Evolutionary conservation across 2,113 vertebrate genomes (phyloP), one percentile per base, ranked within the genome.

Genomic region (Takifugu bimaculatus): DNA sequence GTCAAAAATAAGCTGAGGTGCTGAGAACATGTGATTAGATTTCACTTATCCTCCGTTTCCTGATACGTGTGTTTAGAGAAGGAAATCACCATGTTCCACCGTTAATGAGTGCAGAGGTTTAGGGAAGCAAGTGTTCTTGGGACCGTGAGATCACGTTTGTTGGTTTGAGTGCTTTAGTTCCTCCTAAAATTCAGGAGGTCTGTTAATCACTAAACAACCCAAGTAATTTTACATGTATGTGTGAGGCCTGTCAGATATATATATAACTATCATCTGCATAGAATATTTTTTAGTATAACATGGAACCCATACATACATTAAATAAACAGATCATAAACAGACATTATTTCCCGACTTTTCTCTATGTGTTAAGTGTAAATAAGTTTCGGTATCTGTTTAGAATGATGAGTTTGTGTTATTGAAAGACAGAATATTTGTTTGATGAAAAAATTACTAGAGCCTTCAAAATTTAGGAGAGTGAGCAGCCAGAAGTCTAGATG

Each of bases 181-280:
- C 67, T 63, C 26, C 43, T 29, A 29, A 29, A 51, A 57, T 55
- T 50, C 65, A 70, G 42, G 11, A 44, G 43, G 43, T 44, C 13
- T 13, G 43, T 44, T 44, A 3, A 44, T 3, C 10, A 44, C 11
- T 44, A 44, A 44, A 13, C 43, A 44, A 44, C 13, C 43, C 11
- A 44, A 43, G 74, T 68, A 79, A 84, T 80, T 85, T 70, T 72
- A 39, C 29, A 58, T 78, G 80, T 82, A 71, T 73, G 70, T 73
- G 49, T 72, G 35, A 66, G 56, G 0, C 0, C 45, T 76, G 55
- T 61, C 73, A 57, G 53, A 70, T 62, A 71, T 63, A 45, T 70
- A 72, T 20, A 20, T 20, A 20, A 20, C 20, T 20, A 20, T 20
- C 20, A 20, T 20, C 20, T 20, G 20, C 20, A 20, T 20, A 20